A percentile compares a stretch with the other conserved stretches of the same genome.
These are phyloP conservation scores for Serranus cabrilla DNA, from an alignment of 2,797 vertebrate genomes.

Conservation along the genomic window DNA sequence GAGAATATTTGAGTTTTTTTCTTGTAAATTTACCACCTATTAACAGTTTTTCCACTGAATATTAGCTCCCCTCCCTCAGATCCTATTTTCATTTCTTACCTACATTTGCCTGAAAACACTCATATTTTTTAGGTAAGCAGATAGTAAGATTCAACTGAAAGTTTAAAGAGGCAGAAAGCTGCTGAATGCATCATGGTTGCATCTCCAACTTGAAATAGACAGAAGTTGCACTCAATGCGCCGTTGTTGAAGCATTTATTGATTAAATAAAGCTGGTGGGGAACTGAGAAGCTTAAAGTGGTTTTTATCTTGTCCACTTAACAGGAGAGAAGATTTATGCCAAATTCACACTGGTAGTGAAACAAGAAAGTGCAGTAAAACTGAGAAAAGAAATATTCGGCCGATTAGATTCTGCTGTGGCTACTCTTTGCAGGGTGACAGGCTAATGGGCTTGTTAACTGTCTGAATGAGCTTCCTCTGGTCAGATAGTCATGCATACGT, in stretches of 20 bases:
- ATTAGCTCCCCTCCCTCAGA: too few relatives aligned
- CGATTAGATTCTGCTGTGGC: background rate
- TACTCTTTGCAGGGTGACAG: background rate
- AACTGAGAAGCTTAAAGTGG: background rate
- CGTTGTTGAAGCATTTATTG: background rate
- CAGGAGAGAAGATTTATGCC: background rate
- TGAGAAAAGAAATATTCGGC: background rate
- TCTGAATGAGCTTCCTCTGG: constrained; percentile 21
- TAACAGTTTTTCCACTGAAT: too few relatives aligned
- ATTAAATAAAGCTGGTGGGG: background rate
- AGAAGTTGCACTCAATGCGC: background rate
- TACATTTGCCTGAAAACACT: too few relatives aligned
- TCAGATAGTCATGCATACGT: constrained; percentile 7
- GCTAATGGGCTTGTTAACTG: constrained; percentile 13
- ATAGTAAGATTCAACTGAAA: background rate
- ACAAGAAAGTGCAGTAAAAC: background rate
- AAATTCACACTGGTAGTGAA: background rate
- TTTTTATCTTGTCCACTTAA: background rate
- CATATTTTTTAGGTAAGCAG: too few relatives aligned
- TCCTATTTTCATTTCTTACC: too few relatives aligned
- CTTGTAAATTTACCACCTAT: too few relatives aligned
- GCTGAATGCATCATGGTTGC: background rate
- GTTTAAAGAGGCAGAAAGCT: background rate
- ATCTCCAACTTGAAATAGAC: background rate
- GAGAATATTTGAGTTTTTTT: too few relatives aligned